phyloP scores from a whole-genome alignment of 1,140 invertebrate genomes.

The Charaxes varanes region DNA sequence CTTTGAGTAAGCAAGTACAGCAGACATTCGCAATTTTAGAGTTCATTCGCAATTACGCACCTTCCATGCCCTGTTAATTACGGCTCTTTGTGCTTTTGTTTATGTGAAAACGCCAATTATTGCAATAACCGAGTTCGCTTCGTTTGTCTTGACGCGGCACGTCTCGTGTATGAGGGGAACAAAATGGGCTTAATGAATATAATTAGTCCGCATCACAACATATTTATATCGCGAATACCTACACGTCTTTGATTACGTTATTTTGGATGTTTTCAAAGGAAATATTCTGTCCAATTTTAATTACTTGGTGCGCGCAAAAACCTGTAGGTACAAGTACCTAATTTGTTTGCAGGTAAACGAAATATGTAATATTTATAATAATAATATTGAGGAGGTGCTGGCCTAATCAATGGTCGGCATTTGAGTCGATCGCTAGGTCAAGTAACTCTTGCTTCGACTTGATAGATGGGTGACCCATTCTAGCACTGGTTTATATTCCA shows the following conservation, averaged over 20 bases:
- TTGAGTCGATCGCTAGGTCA: too few relatives aligned
- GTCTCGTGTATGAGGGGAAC: slow-evolving; percentile 24
- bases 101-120: slow-evolving; percentile 57
- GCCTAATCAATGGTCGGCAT: too few relatives aligned
- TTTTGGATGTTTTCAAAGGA: too few relatives aligned
- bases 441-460: too few relatives aligned
- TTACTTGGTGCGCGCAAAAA: too few relatives aligned
- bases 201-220: slow-evolving; percentile 18
- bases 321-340: too few relatives aligned
- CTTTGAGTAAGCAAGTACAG: background rate
- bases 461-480: too few relatives aligned
- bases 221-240: slow-evolving; percentile 31
- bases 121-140: slow-evolving; percentile 50
- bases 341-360: too few relatives aligned
- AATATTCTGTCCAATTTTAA: too few relatives aligned
- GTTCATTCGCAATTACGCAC: slow-evolving; percentile 42
- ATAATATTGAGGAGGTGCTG: too few relatives aligned
- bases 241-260: slow-evolving; percentile 19
- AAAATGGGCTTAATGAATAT: slow-evolving; percentile 29
- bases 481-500: too few relatives aligned
- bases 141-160: slow-evolving; percentile 36
- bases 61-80: slow-evolving; percentile 57
- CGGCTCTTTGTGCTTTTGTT: slow-evolving; percentile 50
- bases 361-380: too few relatives aligned
- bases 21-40: slow-evolving; percentile 10